Evolutionary conservation across 2,888 invertebrate species (phyloP), one percentile per base, ranked within the genome.

Genomic region (Lepas anatifera): DNA sequence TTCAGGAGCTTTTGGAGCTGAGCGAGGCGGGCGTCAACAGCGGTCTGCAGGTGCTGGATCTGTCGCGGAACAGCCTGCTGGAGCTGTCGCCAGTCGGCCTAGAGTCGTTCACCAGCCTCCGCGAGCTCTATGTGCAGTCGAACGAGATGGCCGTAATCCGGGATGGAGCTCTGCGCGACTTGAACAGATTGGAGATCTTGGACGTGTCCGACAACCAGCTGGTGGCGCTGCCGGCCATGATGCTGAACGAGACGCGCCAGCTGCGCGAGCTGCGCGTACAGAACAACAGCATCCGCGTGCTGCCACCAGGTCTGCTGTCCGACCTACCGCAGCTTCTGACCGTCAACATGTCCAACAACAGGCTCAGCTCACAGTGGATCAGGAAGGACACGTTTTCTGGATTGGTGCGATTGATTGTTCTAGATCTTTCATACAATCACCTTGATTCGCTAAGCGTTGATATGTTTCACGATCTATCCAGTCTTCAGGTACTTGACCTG

Each of bases 121-220:
- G 90, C 76, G 87, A 89, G 76, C 83, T 96, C 50, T 86, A 87
- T 76, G 80, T 95, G 76, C 89, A 92, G 80, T 86, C 90, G 78
- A 95, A 95, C 79, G 87, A 89, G 78, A 87, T 95, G 74, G 86
- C 85, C 70, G 87, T 89, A 76, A 85, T 94, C 77, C 88, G 88
- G 72, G 86, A 87, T 76, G 89, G 90, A 78, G 87, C 92, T 27
- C 85, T 95, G 75, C 86, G 87, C 72, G 90, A 91, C 63, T 83
- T 95, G 68, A 86, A 87, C 50, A 88, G 89, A 67, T 82, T 95
- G 79, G 86, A 90, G 76, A 86, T 89, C 50, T 81, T 96, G 69
- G 93, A 95, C 83, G 84, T 94, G 77, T 91, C 93, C 75, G 88
- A 89, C 79, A 96, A 96, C 80, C 86, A 86, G 74, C 81, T 96